Conservation (phyloP, 2,113 vertebrate species). For the Peromyscus polionotus region DNA sequence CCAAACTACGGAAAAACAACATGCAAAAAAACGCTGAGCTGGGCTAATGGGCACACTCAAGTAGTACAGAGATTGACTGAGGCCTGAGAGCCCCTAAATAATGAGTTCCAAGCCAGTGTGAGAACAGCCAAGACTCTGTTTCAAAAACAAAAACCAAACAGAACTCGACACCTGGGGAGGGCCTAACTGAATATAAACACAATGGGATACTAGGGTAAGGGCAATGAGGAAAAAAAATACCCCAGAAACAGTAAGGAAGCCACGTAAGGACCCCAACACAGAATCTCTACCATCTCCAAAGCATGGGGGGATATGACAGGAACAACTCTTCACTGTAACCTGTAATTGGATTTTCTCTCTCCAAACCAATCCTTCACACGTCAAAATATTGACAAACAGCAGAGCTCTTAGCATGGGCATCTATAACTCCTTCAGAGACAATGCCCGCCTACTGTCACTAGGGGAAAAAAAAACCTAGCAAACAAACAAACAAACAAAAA, state of each 20-base stretch:
- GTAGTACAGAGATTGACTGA: no score
- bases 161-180: background rate
- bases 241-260: background rate
- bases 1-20: background rate
- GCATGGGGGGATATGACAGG: slow-evolving; percentile 14
- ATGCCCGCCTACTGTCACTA: slow-evolving; percentile 11
- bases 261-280: background rate
- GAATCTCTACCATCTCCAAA: background rate
- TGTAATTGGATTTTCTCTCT: slow-evolving; percentile 61
- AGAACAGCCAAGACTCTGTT: background rate
- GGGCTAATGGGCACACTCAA: background rate
- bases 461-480: background rate
- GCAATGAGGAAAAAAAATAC: background rate
- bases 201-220: background rate
- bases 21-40: background rate
- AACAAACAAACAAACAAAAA: background rate
- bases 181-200: background rate
- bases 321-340: slow-evolving; percentile 49
- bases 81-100: background rate
- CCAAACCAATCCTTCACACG: slow-evolving; percentile 65
- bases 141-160: background rate
- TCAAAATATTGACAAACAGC: slow-evolving; percentile 78
- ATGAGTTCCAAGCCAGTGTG: background rate
- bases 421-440: slow-evolving; percentile 66
- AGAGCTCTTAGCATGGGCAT: background rate